Evolutionary conservation across 1,140 invertebrate genomes (phyloP).

Genomic region (Metaphire vulgaris): DNA sequence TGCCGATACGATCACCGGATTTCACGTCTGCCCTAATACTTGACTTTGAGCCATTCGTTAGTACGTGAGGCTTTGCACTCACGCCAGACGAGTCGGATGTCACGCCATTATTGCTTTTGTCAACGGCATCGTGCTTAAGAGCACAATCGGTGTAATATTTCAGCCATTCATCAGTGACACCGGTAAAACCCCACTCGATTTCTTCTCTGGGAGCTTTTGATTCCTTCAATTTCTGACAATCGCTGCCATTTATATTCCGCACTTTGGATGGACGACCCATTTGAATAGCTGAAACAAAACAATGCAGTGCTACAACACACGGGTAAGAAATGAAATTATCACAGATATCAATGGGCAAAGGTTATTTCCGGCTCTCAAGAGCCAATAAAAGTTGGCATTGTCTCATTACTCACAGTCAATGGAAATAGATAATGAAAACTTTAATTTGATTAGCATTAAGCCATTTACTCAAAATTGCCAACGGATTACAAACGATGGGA

Average conservation of each 20-base stretch:
- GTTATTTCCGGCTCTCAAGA: too few species aligned
- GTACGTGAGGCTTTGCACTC: not conserved
- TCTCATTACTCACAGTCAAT: too few species aligned
- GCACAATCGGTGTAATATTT: not conserved
- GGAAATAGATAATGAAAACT: too few species aligned
- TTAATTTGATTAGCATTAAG: too few species aligned
- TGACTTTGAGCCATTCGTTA: not conserved
- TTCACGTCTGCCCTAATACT: not conserved
- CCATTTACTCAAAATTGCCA: not conserved
- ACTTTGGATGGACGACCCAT: constrained; percentile 18
- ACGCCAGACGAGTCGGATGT: not conserved
- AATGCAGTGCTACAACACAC: too few species aligned
- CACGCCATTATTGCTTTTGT: not conserved
- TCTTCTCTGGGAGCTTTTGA: not conserved
- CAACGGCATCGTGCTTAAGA: not conserved
- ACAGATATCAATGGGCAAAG: too few species aligned
- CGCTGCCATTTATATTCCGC: not conserved
- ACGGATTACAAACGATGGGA: not conserved
- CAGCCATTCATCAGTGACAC: not conserved
- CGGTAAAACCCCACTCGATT: not conserved
- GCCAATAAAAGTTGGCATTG: too few species aligned
- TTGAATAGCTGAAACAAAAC: constrained; percentile 19
- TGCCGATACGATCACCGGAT: not conserved
- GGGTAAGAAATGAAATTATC: too few species aligned
- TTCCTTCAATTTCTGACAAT: not conserved